Percentiles rank a stretch among this genome's conserved stretches.
Conservation (phyloP, 92 coral and sea anemone species). For the Isaurus tuberculatus region DNA sequence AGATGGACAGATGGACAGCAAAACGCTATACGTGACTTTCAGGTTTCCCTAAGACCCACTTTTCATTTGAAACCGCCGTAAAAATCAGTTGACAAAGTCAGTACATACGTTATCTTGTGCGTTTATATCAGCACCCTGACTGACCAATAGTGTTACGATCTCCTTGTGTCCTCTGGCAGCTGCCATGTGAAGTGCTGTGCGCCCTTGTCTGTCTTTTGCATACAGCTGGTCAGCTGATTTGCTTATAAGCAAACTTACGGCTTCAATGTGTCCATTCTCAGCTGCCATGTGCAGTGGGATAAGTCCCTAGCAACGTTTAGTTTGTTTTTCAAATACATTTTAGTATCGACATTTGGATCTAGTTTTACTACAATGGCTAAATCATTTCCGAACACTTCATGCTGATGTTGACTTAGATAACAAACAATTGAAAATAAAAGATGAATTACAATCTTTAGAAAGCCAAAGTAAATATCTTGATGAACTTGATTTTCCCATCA, state of each 20-base stretch:
- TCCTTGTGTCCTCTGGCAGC: conserved; percentile 89
- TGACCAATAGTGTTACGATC: conserved; percentile 85
- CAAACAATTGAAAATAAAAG: too few species aligned
- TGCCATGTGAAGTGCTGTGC: conserved; percentile 86
- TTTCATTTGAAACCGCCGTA: neutral
- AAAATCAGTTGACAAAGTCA: neutral
- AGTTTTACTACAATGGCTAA: too few species aligned
- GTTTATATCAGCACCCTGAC: conserved; percentile 93
- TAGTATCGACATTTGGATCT: too few species aligned
- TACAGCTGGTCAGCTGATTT: conserved; percentile 78
- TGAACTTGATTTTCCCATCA: too few species aligned
- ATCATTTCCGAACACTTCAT: too few species aligned
- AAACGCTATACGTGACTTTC: too few species aligned
- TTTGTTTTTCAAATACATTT: neutral
- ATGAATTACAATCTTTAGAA: too few species aligned
- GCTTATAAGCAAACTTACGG: conserved; percentile 87
- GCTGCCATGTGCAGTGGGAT: conserved; percentile 93
- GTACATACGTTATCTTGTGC: conserved; percentile 76
- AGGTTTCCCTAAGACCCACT: neutral
- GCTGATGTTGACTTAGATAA: too few species aligned
- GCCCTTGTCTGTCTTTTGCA: conserved; percentile 75
- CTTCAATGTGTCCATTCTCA: conserved; percentile 89
- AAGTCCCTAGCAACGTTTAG: conserved; percentile 63
- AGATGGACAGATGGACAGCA: too few species aligned
- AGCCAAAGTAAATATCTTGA: too few species aligned